phyloP scores from a whole-genome alignment of 2,113 vertebrate species.

The Chionomys nivalis region DNA sequence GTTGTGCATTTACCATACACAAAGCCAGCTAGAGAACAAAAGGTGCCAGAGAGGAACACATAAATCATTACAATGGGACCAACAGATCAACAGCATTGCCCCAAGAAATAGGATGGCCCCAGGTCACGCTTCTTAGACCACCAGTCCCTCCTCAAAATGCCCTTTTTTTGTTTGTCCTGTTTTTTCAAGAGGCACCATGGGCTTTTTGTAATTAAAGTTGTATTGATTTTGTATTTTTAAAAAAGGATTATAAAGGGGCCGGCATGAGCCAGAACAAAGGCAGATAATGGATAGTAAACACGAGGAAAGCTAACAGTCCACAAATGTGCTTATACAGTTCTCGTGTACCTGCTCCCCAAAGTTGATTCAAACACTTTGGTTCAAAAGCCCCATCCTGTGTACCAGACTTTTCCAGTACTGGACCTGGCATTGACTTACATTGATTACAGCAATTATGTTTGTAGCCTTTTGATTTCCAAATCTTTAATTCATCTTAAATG shows the following conservation, averaged over 20 bases:
- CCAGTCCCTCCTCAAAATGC: constrained; percentile 70
- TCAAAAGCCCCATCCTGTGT: not conserved
- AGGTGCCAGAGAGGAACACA: constrained; percentile 55
- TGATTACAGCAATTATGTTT: constrained; percentile 34
- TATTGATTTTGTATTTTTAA: constrained; percentile 81
- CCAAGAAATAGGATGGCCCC: constrained; percentile 61
- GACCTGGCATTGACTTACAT: not conserved
- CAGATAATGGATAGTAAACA: constrained; percentile 76
- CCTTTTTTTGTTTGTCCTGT: constrained; percentile 68
- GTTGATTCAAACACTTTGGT: constrained; percentile 45
- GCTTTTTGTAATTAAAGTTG: constrained; percentile 74
- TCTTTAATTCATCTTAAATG: constrained; percentile 58
- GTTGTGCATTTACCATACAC: constrained; percentile 64
- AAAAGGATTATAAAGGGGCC: constrained; percentile 79
- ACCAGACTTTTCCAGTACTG: not conserved
- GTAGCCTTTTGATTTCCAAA: constrained; percentile 7
- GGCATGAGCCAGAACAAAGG: constrained; percentile 75
- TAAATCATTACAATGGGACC: constrained; percentile 69
- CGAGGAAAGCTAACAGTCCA: constrained; percentile 64
- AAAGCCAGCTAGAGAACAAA: constrained; percentile 77
- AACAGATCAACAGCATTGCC: constrained; percentile 56
- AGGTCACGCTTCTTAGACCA: constrained; percentile 62
- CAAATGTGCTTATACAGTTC: constrained; percentile 54
- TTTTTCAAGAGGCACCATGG: constrained; percentile 60
- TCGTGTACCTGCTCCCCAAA: constrained; percentile 38